Conservation (phyloP, 2,797 vertebrate species). For the Vespertilio murinus region DNA sequence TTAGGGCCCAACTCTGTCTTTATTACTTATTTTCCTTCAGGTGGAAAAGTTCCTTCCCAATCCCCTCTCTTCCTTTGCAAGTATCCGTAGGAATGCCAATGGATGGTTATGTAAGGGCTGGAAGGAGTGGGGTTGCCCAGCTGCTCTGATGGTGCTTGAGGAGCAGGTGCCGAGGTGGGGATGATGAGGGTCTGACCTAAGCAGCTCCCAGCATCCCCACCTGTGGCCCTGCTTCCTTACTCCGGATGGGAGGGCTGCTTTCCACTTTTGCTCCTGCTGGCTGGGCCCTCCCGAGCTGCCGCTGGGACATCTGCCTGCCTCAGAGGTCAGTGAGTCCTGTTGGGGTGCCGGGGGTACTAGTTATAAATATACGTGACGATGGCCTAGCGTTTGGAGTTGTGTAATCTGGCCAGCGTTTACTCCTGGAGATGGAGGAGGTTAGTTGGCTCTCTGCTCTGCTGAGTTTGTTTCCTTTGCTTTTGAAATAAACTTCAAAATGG, state of each 20-base stretch:
- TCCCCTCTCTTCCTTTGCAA: neutral
- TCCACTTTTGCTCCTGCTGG: neutral
- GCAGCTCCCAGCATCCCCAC: neutral
- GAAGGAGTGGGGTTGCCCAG: neutral
- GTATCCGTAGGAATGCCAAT: neutral
- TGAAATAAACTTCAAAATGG: slow-evolving; percentile 62
- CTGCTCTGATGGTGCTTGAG: neutral
- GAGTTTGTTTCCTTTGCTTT: slow-evolving; percentile 51
- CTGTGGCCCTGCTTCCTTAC: neutral
- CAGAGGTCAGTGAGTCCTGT: slow-evolving; percentile 39
- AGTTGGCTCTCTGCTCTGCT: slow-evolving; percentile 38
- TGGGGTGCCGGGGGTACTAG: neutral
- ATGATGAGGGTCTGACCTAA: neutral
- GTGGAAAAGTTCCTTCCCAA: neutral
- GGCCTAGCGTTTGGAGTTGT: slow-evolving; percentile 31
- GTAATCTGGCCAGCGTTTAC: slow-evolving; percentile 11
- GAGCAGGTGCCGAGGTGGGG: neutral
- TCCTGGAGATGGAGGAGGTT: slow-evolving; percentile 36
- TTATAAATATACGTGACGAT: slow-evolving; percentile 22
- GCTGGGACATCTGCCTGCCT: neutral
- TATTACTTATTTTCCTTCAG: neutral
- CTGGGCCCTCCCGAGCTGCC: slow-evolving; percentile 51
- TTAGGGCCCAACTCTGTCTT: neutral
- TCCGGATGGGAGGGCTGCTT: neutral
- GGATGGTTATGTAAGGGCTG: neutral